Conservation (phyloP, 2,113 vertebrate species). For the Malurus alboscapulatus region DNA sequence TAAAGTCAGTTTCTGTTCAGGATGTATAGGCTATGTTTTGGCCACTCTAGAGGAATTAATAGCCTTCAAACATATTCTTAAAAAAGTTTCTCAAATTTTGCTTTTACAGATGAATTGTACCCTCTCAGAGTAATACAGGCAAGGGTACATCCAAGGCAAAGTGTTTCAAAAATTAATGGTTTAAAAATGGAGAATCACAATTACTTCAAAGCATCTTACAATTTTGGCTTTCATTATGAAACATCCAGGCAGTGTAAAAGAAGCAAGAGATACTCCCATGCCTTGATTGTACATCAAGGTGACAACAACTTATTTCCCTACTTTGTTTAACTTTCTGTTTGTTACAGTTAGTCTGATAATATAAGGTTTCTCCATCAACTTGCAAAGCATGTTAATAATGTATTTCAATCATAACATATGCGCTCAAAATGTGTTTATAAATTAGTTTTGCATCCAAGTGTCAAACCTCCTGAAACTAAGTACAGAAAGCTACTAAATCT, state of each 20-base stretch:
- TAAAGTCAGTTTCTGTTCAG: not conserved
- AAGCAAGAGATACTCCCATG: not conserved
- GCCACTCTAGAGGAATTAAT: not conserved
- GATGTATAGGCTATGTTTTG: not conserved
- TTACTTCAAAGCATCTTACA: not conserved
- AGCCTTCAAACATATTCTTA: not conserved
- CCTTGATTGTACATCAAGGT: not conserved
- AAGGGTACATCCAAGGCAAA: not conserved
- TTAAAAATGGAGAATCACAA: not conserved
- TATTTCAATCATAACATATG: not conserved
- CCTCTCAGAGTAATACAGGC: not conserved
- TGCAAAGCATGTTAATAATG: not conserved
- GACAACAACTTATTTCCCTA: not conserved
- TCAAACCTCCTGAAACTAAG: not conserved
- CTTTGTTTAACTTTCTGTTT: not conserved
- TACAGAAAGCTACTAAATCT: not conserved
- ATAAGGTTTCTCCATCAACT: not conserved
- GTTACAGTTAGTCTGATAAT: not conserved
- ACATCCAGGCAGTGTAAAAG: not conserved
- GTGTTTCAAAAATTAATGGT: not conserved
- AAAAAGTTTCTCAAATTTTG: not conserved
- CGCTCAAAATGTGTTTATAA: not conserved
- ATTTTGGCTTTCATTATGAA: not conserved
- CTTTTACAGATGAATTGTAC: not conserved
- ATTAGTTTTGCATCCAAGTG: not conserved